These are phyloP conservation scores for Cariama cristata DNA, from an alignment of 2,113 vertebrate genomes.

Conservation along the genomic window DNA sequence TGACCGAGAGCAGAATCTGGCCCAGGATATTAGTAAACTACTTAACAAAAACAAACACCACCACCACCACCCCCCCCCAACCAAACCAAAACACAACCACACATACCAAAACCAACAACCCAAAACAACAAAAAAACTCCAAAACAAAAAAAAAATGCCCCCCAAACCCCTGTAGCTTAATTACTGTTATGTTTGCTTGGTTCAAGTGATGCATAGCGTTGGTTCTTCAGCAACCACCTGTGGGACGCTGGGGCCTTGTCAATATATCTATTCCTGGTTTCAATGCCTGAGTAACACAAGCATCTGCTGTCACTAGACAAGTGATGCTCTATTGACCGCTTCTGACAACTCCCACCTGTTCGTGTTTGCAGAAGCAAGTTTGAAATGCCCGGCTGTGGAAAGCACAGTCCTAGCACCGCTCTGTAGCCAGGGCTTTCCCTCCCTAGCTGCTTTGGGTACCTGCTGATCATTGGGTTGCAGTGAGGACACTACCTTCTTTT, in stretches of 20 bases:
- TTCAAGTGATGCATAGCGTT: neutral
- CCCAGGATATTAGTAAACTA: neutral
- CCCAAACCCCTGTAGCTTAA: neutral
- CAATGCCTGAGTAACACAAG: neutral
- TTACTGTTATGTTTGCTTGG: neutral
- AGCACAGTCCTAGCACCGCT: neutral
- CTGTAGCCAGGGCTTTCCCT: conserved; percentile 1
- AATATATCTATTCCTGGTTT: neutral
- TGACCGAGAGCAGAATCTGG: neutral
- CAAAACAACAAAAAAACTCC: too few relatives aligned
- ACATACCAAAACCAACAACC: too few relatives aligned
- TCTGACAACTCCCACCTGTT: conserved; percentile 38
- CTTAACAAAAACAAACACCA: neutral
- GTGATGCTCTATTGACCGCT: conserved; percentile 29
- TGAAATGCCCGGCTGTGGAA: neutral
- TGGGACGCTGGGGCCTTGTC: neutral
- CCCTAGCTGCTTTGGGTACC: neutral
- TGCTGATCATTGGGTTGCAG: neutral
- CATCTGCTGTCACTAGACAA: neutral
- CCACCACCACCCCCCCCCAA: too few relatives aligned
- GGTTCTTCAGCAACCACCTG: neutral
- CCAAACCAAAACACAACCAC: too few relatives aligned
- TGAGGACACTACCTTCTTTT: neutral
- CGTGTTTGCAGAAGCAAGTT: conserved; percentile 2
- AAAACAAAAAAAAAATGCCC: too few relatives aligned